A percentile compares a stretch with the other conserved stretches of the same genome.
Evolutionary conservation across 2,888 invertebrate genomes (phyloP).

Genomic region (Hemistola chrysoprasaria): DNA sequence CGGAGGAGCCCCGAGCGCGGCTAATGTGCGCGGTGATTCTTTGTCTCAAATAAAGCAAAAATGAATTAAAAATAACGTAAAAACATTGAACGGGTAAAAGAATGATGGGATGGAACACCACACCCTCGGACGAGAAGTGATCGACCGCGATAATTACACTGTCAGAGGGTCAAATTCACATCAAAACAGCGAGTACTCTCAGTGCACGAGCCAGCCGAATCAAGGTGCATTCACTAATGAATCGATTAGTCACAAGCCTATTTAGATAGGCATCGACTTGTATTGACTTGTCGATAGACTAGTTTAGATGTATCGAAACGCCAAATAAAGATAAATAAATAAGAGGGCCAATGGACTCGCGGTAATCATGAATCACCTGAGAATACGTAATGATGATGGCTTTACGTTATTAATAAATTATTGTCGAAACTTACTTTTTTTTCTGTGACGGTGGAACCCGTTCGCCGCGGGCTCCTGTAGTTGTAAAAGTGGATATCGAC

Average conservation of each 20-base stretch:
- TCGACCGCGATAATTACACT: slow-evolving; percentile 69
- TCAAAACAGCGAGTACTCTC: slow-evolving; percentile 33
- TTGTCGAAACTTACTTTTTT: slow-evolving; percentile 55
- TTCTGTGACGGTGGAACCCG: slow-evolving; percentile 53
- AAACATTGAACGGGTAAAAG: slow-evolving; percentile 70
- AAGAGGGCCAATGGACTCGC: slow-evolving; percentile 31
- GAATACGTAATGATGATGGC: slow-evolving; percentile 24
- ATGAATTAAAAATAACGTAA: slow-evolving; percentile 72
- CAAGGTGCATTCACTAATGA: slow-evolving; percentile 18
- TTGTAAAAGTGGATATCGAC: slow-evolving; percentile 66
- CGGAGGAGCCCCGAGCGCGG: slow-evolving; percentile 58
- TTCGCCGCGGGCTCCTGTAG: slow-evolving; percentile 45
- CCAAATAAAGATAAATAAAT: slow-evolving; percentile 30
- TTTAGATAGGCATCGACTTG: slow-evolving; percentile 33
- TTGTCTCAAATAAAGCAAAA: slow-evolving; percentile 72
- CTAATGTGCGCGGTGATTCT: slow-evolving; percentile 66
- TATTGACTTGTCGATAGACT: slow-evolving; percentile 26
- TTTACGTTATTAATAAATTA: slow-evolving; percentile 17
- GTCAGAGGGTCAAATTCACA: slow-evolving; percentile 61
- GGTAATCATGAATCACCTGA: slow-evolving; percentile 28
- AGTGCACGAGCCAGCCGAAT: slow-evolving; percentile 21
- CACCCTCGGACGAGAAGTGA: slow-evolving; percentile 63
- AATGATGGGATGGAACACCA: slow-evolving; percentile 68
- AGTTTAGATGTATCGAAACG: slow-evolving; percentile 17
- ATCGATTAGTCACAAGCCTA: slow-evolving; percentile 28